Base-by-base conservation (phyloP, 1,140 invertebrate species). In the Oncopodura yosiiana region DNA sequence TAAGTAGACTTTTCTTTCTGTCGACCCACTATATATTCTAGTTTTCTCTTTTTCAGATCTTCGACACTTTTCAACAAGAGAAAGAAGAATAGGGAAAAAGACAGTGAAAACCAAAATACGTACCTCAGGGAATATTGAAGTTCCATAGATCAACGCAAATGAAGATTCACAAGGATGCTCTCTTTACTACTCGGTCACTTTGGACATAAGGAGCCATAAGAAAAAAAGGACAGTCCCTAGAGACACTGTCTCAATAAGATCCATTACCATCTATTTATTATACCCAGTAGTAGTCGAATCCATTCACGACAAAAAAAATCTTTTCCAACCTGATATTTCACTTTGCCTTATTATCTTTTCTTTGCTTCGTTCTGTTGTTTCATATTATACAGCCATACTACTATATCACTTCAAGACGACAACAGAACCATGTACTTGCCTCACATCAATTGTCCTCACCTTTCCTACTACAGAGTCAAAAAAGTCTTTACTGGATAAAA, bases 221-320 rank as follows among this genome's bases (percentile, higher is more conserved):
- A 49, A 41, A 49, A 39, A 49, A 29, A 27, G 43, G 48, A 29
- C 42, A 19, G 37, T 50, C 54, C 29, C 54, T 29, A 18, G 54
- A 34, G 54, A 56, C 42, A n/a, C n/a, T n/a, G 46, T 51, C 41
- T 56, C 49, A 49, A 50, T 50, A 56, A 56, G 53, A 56, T 56
- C 53, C 54, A 56, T 56, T 56, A 56, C 54, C 49, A 56, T 51
- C 54, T 56, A 50, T 56, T 56, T 56, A 50, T 51, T 48, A 39
- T 34, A 45, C 54, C 54, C 48, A 26, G 32, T 50, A 41, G n/a
- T n/a, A n/a, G 48, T 56, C 39, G 38, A 27, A 29, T 56, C 54
- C 54, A 56, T 56, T 34, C 37, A 37, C 6, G 48, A 50, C 48
- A 50, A 50, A 50, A 50, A 30, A 8, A n/a, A 19, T 19, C 38